Base-by-base conservation (phyloP, 2,113 vertebrate genomes). In the Gopherus flavomarginatus region DNA sequence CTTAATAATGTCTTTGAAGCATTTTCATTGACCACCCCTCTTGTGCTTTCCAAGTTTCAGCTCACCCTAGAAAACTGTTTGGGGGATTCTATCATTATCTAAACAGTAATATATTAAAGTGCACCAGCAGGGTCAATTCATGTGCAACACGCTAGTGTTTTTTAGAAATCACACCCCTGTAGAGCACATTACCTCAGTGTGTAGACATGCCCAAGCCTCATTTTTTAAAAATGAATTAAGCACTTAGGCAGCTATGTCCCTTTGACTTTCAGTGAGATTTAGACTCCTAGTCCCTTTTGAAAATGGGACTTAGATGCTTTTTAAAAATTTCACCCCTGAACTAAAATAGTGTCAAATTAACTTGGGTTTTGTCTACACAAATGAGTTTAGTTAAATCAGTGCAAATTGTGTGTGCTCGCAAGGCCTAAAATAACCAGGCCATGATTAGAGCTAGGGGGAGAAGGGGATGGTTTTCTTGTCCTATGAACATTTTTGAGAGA, bases 231-330 rank as follows among this genome's bases (percentile, higher is more conserved):
- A 38, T 38, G 17, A 38, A 72, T 72, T 72, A 24, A 21, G 24
- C 42, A 56, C 29, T 3, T 35, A 11, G 13, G 56, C 49, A 6
- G 42, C 4, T 0, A 0, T 62, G 86, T 86, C 79, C 42, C 42
- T 85, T 44, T 7, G 53, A 38, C 2, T 65, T 78, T 79, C 22
- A 11, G 29, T 42, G n/a, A 90, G 31, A 22, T 21, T 79, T 78
- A 56, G 75, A 6, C 56, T 92, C 83, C 72, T 77, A 84, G 8
- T 50, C 75, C 8, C 13, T 38, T 11, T 8, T 5, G 4, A 44
- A 44, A 50, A 11, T 0, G 5, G 44, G 19, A 47, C 42, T 54
- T 77, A 80, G 27, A 24, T 44, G 78, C 65, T 75, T 91, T 44
- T 42, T 42, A 42, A 42, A 24, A 38, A 21, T 42, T 75, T 75